A percentile compares a stretch with the other conserved stretches of the same genome.
These are phyloP conservation scores for Ambastaia sidthimunki DNA, from an alignment of 2,797 vertebrate species.

Conservation along the genomic window DNA sequence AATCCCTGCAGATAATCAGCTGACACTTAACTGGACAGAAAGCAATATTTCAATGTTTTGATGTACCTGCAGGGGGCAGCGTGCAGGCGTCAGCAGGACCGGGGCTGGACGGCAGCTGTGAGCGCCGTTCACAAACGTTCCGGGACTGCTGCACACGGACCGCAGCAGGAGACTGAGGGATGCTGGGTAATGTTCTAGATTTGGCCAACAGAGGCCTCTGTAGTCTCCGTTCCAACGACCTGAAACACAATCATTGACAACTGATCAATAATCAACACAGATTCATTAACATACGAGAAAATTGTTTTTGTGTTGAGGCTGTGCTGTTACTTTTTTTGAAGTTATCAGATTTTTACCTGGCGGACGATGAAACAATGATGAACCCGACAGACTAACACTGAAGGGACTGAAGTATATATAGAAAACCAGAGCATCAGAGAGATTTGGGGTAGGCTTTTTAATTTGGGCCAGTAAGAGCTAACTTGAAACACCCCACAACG, in stretches of 20 bases:
- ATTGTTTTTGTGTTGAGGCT: too few relatives aligned
- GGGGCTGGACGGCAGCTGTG: constrained; percentile 57
- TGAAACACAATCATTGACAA: constrained; percentile 57
- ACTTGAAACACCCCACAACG: not conserved
- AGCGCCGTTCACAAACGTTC: constrained; percentile 68
- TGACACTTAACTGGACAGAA: too few relatives aligned
- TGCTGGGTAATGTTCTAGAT: constrained; percentile 90
- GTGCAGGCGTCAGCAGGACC: constrained; percentile 81
- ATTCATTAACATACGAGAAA: not conserved
- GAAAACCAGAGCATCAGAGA: too few relatives aligned
- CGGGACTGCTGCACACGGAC: constrained; percentile 78
- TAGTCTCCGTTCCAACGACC: constrained; percentile 87
- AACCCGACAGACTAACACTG: too few relatives aligned
- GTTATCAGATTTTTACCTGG: too few relatives aligned
- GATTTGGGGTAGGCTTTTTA: too few relatives aligned
- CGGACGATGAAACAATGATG: too few relatives aligned
- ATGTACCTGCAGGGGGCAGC: constrained; percentile 83
- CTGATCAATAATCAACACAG: not conserved
- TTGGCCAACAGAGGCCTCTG: constrained; percentile 88
- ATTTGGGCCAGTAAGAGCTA: not conserved
- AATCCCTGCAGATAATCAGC: too few relatives aligned
- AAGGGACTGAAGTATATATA: too few relatives aligned
- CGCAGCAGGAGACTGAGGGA: constrained; percentile 89
- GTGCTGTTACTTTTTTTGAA: too few relatives aligned
- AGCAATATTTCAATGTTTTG: not conserved